Evolutionary conservation across 2,113 vertebrate genomes (phyloP), one percentile per base, ranked within the genome.

Genomic region (Coptodon bakossiorum): DNA sequence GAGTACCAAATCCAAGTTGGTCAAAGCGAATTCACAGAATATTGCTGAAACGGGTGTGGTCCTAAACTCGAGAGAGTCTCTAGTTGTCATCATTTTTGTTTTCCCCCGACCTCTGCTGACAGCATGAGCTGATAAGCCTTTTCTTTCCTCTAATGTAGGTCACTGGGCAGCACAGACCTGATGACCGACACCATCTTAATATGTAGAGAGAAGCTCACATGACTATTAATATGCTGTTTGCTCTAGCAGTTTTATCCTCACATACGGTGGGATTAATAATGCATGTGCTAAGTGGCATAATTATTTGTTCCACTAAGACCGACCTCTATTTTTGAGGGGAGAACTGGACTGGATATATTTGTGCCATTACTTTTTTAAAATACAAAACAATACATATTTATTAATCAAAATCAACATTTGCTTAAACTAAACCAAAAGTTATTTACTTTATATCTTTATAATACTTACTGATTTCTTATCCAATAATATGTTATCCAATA

Each of bases 121-220:
- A 85, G 86, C 5, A 81, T 57, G 63, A 43, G 16, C 43, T 43
- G 86, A 80, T 50, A 53, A 82, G 79, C 9, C 6, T 40, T 85
- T 29, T 73, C 56, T 83, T 90, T 59, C 57, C 12, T n/a, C 22
- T 57, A 45, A 93, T 91, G 80, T 93, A 89, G 91, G 93, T 94
- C 93, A 94, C 43, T 76, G 83, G 83, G 88, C 85, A 84, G 80
- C 48, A 59, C 50, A 53, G 22, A 85, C 88, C 80, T 11, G 83
- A 88, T 85, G 92, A 88, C 52, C 80, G 11, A 56, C 52, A 80
- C 36, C 2, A 66, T 36, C 83, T 94, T 48, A 86, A 92, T 92
- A 91, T 91, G 88, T 81, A 92, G n/a, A 31, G 59, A 48, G 81
- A 78, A 82, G 92, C 84, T 92, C 85, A 56, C 80, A 88, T 93